Base-by-base conservation (phyloP, 2,888 invertebrate genomes). In the Amorpha juglandis region DNA sequence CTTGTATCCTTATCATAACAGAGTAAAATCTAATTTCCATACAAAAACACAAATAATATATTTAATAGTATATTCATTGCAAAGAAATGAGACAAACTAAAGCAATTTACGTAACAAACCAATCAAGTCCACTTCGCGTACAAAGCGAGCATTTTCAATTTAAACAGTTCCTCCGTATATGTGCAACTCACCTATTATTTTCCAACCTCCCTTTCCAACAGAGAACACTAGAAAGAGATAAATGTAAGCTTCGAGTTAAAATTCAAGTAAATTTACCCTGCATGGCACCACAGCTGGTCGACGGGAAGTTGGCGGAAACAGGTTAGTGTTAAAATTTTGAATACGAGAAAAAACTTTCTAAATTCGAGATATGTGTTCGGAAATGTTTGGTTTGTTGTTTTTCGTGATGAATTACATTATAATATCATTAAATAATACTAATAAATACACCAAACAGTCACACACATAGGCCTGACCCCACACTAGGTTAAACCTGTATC, bases 91-190 rank as follows among this genome's bases (percentile, higher is more conserved):
- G 7, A 11, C 16, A 48, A 58, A 42, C 69, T 72, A 71, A 77
- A 78, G 76, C 76, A 71, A 78, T 78, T 80, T 77, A 63, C 69
- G 74, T 68, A 75, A 76, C 77, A 78, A 81, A 76, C 79, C 78
- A 80, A 80, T 80, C 75, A 77, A 72, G 72, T 73, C 74, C 70
- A 67, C 70, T 73, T 64, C 68, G 64, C 66, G 68, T 75, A 63
- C 62, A 70, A 66, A 58, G 69, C 70, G 72, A 74, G 71, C 71
- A 73, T 79, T 81, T 81, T 77, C 78, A 80, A 66, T 66, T 63
- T 66, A 63, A 53, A 47, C 53, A 47, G 63, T 66, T 66, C 19
- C 52, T 58, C 58, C 16, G 33, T 63, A 51, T 21, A 58, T 63
- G 38, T 63, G 12, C 16, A 0, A 63, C 66, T 63, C 63, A 58